phyloP scores from a whole-genome alignment of 2,888 invertebrate genomes.

The Acrobeloides nanus region DNA sequence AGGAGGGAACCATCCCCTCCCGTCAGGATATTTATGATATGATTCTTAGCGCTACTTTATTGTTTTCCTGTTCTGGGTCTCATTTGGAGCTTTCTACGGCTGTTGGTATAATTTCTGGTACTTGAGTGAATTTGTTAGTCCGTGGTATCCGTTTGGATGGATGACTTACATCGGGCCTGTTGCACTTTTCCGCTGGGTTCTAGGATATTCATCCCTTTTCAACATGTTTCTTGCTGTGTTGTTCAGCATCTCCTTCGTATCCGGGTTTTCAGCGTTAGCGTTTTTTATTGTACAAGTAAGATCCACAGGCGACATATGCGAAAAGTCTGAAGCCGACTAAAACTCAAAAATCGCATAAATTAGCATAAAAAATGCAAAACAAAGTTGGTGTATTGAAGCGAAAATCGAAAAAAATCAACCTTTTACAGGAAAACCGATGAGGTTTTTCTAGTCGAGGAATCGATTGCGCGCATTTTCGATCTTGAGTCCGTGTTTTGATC shows the following conservation, averaged over 20 bases:
- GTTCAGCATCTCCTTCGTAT: constrained; percentile 33
- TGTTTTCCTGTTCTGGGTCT: constrained; percentile 53
- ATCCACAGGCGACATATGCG: no score
- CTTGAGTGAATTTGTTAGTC: constrained; percentile 29
- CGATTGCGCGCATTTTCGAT: no score
- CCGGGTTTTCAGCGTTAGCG: constrained; percentile 31
- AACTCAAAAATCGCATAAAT: no score
- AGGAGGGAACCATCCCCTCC: no score
- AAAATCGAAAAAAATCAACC: no score
- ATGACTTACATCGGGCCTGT: constrained; percentile 42
- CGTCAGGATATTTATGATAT: no score
- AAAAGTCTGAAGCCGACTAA: no score
- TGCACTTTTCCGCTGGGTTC: constrained; percentile 35
- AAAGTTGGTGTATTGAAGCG: no score
- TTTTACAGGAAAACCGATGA: no score
- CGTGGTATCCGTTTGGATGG: constrained; percentile 45
- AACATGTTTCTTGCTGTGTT: constrained; percentile 25
- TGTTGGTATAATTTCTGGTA: constrained; percentile 22
- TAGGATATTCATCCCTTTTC: constrained; percentile 25
- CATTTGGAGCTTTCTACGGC: constrained; percentile 26
- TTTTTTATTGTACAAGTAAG: constrained; percentile 44
- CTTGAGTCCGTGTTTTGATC: no score
- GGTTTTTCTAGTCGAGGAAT: no score
- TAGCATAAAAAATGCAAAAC: no score
- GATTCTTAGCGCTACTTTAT: constrained; percentile 54